Conservation (phyloP, 2,888 invertebrate genomes). For the Ichneumoninae sp. region DNA sequence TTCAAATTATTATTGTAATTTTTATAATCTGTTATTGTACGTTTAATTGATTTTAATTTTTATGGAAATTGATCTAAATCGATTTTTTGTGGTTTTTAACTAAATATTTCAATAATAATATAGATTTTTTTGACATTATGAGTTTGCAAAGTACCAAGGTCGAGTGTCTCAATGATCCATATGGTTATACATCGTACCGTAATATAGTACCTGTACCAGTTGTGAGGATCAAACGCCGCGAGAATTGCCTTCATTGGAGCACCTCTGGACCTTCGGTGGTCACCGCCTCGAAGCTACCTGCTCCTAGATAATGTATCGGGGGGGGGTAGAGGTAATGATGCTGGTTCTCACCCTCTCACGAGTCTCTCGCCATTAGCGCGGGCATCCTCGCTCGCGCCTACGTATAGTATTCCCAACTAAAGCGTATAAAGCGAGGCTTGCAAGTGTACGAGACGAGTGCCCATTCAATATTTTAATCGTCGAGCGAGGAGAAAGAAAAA, state of each 20-base stretch:
- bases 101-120: too few species aligned
- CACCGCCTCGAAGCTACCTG: conserved; percentile 49
- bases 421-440: conserved; percentile 18
- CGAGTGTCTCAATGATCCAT: not conserved
- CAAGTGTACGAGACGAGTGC: conserved; percentile 41
- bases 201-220: not conserved
- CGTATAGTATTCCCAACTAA: conserved; percentile 33
- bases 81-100: not conserved
- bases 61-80: not conserved
- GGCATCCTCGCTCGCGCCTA: conserved; percentile 55
- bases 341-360: not conserved
- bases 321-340: conserved; percentile 37
- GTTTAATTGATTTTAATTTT: not conserved
- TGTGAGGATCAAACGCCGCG: not conserved
- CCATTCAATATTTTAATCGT: conserved; percentile 46
- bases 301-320: conserved; percentile 61
- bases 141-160: not conserved
- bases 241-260: conserved; percentile 30
- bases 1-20: not conserved
- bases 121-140: too few species aligned
- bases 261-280: conserved; percentile 33
- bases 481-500: conserved; percentile 10
- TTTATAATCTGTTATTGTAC: not conserved
- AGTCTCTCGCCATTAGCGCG: conserved; percentile 56
- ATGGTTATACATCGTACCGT: not conserved